Percentiles rank a stretch among this genome's conserved stretches.
Conservation (phyloP, 2,888 invertebrate species). For the Epirrhoe alternata region DNA sequence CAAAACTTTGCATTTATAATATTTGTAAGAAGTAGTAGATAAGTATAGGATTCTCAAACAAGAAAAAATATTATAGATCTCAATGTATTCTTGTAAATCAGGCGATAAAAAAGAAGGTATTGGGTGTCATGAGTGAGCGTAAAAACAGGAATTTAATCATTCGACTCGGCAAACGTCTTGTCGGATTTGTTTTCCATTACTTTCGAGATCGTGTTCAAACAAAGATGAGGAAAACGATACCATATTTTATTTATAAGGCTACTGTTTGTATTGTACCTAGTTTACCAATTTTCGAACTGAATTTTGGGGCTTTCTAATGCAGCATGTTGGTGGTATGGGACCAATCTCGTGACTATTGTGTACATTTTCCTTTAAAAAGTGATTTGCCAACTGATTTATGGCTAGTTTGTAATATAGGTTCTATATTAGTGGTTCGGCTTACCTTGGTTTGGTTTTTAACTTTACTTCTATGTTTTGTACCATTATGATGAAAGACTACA, state of each 20-base stretch:
- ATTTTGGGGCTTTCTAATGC: neutral
- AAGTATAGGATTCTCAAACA: no score
- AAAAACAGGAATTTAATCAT: constrained; percentile 52
- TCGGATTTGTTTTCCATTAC: constrained; percentile 44
- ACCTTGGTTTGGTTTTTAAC: no score
- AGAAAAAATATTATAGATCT: neutral
- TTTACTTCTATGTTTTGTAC: no score
- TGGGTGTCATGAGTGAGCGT: constrained; percentile 39
- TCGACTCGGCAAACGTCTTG: constrained; percentile 37
- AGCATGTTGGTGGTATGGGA: neutral
- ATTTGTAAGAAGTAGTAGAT: no score
- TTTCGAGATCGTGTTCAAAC: constrained; percentile 38
- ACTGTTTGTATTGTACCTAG: constrained; percentile 4
- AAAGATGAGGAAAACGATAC: constrained; percentile 31
- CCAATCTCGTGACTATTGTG: neutral
- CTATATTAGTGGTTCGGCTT: no score
- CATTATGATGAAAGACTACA: no score
- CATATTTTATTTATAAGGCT: constrained; percentile 19
- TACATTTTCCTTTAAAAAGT: no score
- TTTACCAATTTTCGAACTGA: constrained; percentile 8
- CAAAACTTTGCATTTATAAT: no score
- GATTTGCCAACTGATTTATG: no score
- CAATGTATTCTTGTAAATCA: constrained; percentile 15
- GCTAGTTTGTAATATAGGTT: no score
- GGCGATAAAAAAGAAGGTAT: constrained; percentile 47